phyloP scores from a whole-genome alignment of 1,140 invertebrate genomes.

The Euschistus heros region DNA sequence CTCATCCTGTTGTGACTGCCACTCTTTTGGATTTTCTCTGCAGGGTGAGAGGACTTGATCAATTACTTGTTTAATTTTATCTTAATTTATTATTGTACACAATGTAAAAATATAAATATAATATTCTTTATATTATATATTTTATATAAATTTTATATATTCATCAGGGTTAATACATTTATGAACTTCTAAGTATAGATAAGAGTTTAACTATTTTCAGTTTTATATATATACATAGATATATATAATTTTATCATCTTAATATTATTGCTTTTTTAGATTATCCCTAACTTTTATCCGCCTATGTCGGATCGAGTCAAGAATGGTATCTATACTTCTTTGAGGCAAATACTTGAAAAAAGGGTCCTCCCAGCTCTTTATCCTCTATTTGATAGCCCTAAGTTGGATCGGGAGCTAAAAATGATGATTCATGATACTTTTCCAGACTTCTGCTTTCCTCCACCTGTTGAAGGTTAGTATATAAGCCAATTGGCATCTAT shows the following conservation, averaged over 20 bases:
- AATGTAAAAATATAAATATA: too few relatives aligned
- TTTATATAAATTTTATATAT: too few relatives aligned
- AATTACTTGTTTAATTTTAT: neutral
- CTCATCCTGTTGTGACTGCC: constrained; percentile 89
- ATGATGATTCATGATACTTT: constrained; percentile 80
- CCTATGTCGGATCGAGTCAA: constrained; percentile 71
- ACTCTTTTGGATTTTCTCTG: constrained; percentile 92
- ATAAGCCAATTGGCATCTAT: too few relatives aligned
- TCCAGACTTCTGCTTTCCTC: constrained; percentile 72
- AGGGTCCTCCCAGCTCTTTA: constrained; percentile 79
- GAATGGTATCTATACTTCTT: constrained; percentile 82
- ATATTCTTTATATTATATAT: too few relatives aligned
- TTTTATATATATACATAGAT: neutral
- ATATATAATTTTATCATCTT: neutral
- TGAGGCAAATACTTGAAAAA: constrained; percentile 88
- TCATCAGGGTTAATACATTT: too few relatives aligned
- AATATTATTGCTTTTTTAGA: constrained; percentile 44
- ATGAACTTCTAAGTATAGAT: neutral
- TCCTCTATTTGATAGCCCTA: constrained; percentile 85
- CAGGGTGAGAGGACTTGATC: constrained; percentile 43
- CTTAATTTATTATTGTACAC: neutral
- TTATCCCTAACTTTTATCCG: constrained; percentile 88
- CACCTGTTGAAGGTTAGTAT: constrained; percentile 32
- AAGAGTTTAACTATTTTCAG: neutral
- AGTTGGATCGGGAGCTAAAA: constrained; percentile 79